Conservation (phyloP, 2,113 vertebrate genomes). For the Sturnira hondurensis region DNA sequence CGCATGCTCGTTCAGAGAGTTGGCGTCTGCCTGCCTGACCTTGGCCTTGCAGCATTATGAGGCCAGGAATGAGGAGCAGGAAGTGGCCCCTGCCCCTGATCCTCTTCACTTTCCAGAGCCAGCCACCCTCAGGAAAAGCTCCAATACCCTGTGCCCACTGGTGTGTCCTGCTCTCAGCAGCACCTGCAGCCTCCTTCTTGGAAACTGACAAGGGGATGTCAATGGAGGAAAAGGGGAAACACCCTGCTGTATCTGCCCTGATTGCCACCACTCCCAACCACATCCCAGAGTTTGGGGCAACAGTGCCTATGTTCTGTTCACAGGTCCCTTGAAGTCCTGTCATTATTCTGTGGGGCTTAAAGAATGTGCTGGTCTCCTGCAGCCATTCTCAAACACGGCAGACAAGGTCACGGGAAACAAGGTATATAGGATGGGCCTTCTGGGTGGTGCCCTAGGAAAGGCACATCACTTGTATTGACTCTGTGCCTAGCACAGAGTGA, state of each 20-base stretch:
- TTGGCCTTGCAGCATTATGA: neutral
- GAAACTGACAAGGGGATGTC: neutral
- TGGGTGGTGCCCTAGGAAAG: neutral
- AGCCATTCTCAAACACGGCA: neutral
- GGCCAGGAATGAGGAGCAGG: neutral
- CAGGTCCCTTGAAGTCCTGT: neutral
- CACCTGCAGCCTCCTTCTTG: neutral
- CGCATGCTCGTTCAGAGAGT: rapidly evolving
- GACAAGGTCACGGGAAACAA: neutral
- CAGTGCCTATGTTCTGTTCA: neutral
- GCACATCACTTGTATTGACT: neutral
- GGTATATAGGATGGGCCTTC: neutral
- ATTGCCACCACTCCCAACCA: neutral
- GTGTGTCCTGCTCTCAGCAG: neutral
- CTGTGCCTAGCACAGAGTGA: rapidly evolving
- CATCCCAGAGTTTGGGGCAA: neutral
- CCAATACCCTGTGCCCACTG: neutral
- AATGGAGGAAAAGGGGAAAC: neutral
- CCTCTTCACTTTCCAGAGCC: neutral
- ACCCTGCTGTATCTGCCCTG: neutral
- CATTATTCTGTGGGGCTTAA: neutral
- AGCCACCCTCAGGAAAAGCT: neutral
- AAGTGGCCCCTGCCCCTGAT: neutral
- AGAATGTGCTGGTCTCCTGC: neutral
- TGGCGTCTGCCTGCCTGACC: neutral